phyloP scores from a whole-genome alignment of 2,888 invertebrate species.

The Acronicta aceris region DNA sequence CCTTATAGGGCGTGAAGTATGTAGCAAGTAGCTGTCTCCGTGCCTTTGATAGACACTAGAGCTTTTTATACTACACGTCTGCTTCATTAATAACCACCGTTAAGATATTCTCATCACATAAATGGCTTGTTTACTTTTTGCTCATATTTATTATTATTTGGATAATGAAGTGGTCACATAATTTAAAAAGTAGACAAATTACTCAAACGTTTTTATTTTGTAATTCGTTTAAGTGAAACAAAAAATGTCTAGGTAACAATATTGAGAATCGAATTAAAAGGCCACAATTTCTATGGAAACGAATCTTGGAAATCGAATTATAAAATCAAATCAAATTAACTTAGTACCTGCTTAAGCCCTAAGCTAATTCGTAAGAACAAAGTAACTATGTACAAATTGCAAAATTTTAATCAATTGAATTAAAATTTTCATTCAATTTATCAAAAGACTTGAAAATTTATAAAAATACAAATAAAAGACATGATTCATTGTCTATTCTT shows the following conservation, averaged over 20 bases:
- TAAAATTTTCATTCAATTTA: not conserved
- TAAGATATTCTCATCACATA: slow-evolving; percentile 66
- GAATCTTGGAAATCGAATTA: too few relatives aligned
- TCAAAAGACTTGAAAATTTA: slow-evolving; percentile 5
- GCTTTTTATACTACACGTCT: slow-evolving; percentile 69
- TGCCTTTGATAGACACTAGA: slow-evolving; percentile 68
- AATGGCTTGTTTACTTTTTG: slow-evolving; percentile 73
- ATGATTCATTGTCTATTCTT: slow-evolving; percentile 46
- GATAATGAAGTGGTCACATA: slow-evolving; percentile 46
- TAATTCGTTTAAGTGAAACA: too few relatives aligned
- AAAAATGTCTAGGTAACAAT: too few relatives aligned
- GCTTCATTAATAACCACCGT: slow-evolving; percentile 75
- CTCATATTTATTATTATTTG: slow-evolving; percentile 53
- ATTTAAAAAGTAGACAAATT: slow-evolving; percentile 17
- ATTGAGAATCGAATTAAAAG: too few relatives aligned
- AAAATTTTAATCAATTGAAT: not conserved
- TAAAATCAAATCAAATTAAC: too few relatives aligned
- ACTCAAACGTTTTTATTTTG: not conserved
- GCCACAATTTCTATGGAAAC: too few relatives aligned
- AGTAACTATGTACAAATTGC: too few relatives aligned
- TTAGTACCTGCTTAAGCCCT: too few relatives aligned
- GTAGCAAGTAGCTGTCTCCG: slow-evolving; percentile 69
- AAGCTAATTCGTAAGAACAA: too few relatives aligned
- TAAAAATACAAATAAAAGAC: slow-evolving; percentile 38
- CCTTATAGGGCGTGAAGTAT: slow-evolving; percentile 75